A percentile compares a stretch with the other conserved stretches of the same genome.
These are phyloP conservation scores for Eristalis pertinax DNA, from an alignment of 2,888 invertebrate genomes.

Conservation along the genomic window DNA sequence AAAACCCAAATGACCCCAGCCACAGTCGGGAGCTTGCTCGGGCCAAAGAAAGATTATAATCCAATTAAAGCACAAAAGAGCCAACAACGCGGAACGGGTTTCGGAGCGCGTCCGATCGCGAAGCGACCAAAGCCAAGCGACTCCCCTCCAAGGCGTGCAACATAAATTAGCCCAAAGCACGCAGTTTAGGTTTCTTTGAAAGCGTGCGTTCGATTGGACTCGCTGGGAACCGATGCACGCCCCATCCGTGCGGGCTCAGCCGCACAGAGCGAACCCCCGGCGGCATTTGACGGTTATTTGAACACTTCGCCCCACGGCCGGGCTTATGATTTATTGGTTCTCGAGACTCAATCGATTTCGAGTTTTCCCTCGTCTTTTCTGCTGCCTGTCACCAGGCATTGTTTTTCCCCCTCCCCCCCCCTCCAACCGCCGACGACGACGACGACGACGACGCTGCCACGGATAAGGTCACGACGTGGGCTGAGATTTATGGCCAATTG, in stretches of 20 bases:
- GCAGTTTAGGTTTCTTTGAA: slow-evolving; percentile 12
- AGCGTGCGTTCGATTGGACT: slow-evolving; percentile 7
- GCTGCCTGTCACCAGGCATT: not conserved
- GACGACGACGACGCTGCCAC: no score
- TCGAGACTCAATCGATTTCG: slow-evolving; percentile 1
- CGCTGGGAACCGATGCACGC: slow-evolving; percentile 3
- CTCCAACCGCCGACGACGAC: no score
- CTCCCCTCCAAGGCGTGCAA: slow-evolving; percentile 2
- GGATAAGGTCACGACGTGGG: slow-evolving; percentile 31
- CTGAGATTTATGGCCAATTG: slow-evolving; percentile 35
- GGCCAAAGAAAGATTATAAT: slow-evolving; percentile 11
- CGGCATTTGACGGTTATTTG: slow-evolving; percentile 26
- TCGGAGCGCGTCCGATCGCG: not conserved
- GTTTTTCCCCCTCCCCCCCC: not conserved
- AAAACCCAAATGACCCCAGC: not conserved
- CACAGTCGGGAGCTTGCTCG: slow-evolving; percentile 11
- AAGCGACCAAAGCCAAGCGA: not conserved
- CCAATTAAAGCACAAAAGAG: slow-evolving; percentile 22
- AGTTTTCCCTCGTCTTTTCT: not conserved
- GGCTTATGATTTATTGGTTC: slow-evolving; percentile 49
- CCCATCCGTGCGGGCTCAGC: slow-evolving; percentile 10
- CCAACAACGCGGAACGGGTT: not conserved
- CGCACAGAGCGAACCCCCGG: slow-evolving; percentile 26
- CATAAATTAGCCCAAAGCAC: slow-evolving; percentile 36
- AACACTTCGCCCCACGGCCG: slow-evolving; percentile 6